These are phyloP conservation scores for Spodoptera littoralis DNA, from an alignment of 2,888 invertebrate genomes.

Conservation along the genomic window DNA sequence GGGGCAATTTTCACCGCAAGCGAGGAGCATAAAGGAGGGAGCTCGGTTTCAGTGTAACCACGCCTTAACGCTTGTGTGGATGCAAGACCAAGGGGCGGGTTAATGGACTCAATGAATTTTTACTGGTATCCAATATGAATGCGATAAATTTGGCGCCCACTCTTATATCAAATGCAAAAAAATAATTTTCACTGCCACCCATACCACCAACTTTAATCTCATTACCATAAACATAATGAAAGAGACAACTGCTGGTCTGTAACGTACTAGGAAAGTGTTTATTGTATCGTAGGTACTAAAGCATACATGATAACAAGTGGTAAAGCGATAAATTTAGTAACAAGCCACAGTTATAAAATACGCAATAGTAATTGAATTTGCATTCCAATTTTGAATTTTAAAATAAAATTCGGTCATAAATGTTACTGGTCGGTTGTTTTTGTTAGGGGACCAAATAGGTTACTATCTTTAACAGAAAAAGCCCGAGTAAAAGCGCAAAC, in stretches of 20 bases:
- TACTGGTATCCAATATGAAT: conserved; percentile 40
- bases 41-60: conserved; percentile 76
- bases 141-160: conserved; percentile 36
- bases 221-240: no score
- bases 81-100: conserved; percentile 63
- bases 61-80: conserved; percentile 78
- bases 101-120: conserved; percentile 57
- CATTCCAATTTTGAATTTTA: no score
- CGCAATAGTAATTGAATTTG: no score
- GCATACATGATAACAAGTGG: no score
- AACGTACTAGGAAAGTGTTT: no score
- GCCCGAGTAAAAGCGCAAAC: conserved; percentile 5
- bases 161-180: conserved; percentile 6
- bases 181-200: conserved; percentile 4
- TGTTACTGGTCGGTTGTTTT: background rate
- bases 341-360: no score
- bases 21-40: conserved; percentile 76
- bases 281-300: no score
- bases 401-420: no score
- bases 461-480: background rate
- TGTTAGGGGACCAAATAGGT: conserved; percentile 6
- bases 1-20: conserved; percentile 82
- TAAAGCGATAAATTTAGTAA: no score
- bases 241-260: no score
- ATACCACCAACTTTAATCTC: no score